These are phyloP conservation scores for Notothenia coriiceps DNA, from an alignment of 2,113 vertebrate genomes.

Conservation along the genomic window DNA sequence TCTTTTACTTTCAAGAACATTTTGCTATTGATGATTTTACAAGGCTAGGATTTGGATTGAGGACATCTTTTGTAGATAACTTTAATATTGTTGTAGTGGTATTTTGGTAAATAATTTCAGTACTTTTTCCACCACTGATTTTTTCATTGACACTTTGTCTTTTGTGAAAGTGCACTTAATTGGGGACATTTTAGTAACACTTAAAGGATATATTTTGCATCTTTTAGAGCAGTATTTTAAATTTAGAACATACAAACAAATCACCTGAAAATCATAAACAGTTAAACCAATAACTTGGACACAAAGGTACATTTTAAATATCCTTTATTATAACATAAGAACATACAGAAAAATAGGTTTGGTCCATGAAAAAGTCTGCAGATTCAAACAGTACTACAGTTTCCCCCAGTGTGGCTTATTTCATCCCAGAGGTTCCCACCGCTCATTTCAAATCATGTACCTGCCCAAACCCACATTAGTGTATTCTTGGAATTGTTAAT, in stretches of 20 bases:
- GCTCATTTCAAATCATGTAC: not conserved
- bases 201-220: not conserved
- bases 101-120: not conserved
- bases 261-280: too few relatives aligned
- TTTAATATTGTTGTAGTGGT: not conserved
- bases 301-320: constrained; percentile 66
- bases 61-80: not conserved
- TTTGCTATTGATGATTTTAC: not conserved
- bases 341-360: constrained; percentile 87
- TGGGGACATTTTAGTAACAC: not conserved
- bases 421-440: constrained; percentile 38
- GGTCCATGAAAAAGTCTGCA: constrained; percentile 84
- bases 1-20: not conserved
- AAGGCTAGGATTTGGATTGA: not conserved
- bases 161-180: not conserved
- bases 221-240: not conserved
- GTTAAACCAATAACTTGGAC: not conserved
- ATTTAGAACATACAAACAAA: too few relatives aligned
- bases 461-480: constrained; percentile 69
- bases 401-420: constrained; percentile 45
- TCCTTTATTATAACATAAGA: constrained; percentile 86
- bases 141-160: not conserved
- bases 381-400: constrained; percentile 68
- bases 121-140: too few relatives aligned
- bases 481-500: constrained; percentile 66